These are phyloP conservation scores for Dysmachus trigonus DNA, from an alignment of 2,888 invertebrate species.

Conservation along the genomic window DNA sequence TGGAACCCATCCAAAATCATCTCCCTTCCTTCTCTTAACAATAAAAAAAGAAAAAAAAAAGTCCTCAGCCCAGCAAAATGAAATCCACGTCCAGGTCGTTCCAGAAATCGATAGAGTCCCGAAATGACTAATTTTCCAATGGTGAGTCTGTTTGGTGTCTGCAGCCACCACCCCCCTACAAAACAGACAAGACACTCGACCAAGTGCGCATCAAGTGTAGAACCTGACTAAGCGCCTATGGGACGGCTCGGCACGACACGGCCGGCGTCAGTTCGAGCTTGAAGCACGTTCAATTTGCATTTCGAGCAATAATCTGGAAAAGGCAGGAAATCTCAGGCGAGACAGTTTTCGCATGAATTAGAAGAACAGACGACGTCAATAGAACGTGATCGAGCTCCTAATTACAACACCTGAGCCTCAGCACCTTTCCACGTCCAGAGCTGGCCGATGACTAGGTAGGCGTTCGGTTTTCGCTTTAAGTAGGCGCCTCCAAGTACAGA, in stretches of 20 bases:
- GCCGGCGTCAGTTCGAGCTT: neutral
- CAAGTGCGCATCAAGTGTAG: neutral
- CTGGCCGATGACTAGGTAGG: neutral
- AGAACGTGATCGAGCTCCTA: slow-evolving; percentile 13
- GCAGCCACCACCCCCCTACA: neutral
- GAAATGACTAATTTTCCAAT: neutral
- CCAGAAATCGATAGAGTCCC: neutral
- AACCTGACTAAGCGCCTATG: slow-evolving; percentile 8
- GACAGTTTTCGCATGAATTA: neutral
- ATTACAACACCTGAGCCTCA: neutral
- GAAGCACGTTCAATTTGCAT: neutral
- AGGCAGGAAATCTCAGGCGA: slow-evolving; percentile 21
- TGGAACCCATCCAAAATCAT: too few relatives aligned
- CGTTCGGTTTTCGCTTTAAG: neutral
- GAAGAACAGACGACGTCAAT: slow-evolving; percentile 23
- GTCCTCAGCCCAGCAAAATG: neutral
- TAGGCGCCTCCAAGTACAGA: neutral
- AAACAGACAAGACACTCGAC: neutral
- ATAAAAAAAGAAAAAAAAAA: neutral
- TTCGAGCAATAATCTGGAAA: neutral
- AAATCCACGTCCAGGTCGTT: neutral
- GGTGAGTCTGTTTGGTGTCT: neutral
- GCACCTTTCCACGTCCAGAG: neutral
- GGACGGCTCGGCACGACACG: neutral
- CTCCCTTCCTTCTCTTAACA: neutral